Evolutionary conservation across 92 coral and sea anemone genomes (phyloP).

Genomic region (Epizoanthus fatuus): DNA sequence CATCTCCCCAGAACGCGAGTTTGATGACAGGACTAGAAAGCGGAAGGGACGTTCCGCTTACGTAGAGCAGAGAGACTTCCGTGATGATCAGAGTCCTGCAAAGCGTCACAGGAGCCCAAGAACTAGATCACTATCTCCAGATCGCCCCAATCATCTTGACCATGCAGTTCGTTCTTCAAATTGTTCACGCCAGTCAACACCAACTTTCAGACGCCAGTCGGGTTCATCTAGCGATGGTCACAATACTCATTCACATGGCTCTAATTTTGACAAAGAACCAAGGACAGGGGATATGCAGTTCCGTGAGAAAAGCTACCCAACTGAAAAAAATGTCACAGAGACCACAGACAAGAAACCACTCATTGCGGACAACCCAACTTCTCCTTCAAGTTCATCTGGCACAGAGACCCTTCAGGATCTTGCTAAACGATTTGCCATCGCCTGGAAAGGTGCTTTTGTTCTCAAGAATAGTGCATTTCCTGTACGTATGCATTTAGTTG

Average conservation of each 20-base stretch:
- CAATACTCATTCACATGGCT: slow-evolving; percentile 74
- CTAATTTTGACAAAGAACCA: slow-evolving; percentile 67
- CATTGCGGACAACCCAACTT: slow-evolving; percentile 61
- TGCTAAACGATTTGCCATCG: slow-evolving; percentile 99
- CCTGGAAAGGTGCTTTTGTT: slow-evolving; percentile 98
- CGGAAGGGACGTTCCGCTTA: slow-evolving; percentile 80
- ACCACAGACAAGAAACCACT: slow-evolving; percentile 79
- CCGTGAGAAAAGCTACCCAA: slow-evolving; percentile 68
- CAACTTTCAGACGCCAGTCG: slow-evolving; percentile 80
- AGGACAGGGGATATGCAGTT: slow-evolving; percentile 67
- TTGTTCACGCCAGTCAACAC: slow-evolving; percentile 83
- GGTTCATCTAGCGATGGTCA: slow-evolving; percentile 83
- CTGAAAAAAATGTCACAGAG: slow-evolving; percentile 65
- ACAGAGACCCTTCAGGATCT: slow-evolving; percentile 98
- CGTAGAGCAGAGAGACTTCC: slow-evolving; percentile 70
- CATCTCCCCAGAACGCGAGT: slow-evolving; percentile 68
- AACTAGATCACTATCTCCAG: slow-evolving; percentile 91
- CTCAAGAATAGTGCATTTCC: slow-evolving; percentile 99
- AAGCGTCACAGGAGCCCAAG: slow-evolving; percentile 88
- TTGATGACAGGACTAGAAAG: slow-evolving; percentile 81
- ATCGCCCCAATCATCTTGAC: slow-evolving; percentile 60
- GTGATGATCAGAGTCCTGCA: slow-evolving; percentile 71
- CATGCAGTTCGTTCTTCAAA: slow-evolving; percentile 52
- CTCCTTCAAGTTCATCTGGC: slow-evolving; percentile 67
- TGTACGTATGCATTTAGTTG: slow-evolving; percentile 99